These are phyloP conservation scores for Polyommatus iphigenia DNA, from an alignment of 2,888 invertebrate genomes.

Conservation along the genomic window DNA sequence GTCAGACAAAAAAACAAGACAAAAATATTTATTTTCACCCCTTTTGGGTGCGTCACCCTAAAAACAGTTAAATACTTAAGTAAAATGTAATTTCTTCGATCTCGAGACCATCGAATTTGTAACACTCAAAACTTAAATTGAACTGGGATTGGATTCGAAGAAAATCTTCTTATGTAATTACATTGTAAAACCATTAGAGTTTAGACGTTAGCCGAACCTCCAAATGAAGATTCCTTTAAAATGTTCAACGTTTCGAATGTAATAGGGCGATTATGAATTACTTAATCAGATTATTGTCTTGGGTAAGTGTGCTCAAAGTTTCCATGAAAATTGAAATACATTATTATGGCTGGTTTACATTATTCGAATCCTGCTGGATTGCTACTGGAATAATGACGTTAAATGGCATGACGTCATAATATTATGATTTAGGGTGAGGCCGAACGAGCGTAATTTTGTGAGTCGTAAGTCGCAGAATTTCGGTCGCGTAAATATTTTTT, in stretches of 20 bases:
- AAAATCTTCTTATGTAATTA: constrained; percentile 61
- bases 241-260: constrained; percentile 45
- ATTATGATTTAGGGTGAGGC: no score
- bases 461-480: no score
- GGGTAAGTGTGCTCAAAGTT: background rate
- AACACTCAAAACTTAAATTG: constrained; percentile 63
- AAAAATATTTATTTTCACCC: no score
- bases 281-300: background rate
- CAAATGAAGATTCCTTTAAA: constrained; percentile 45
- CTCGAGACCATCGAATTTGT: background rate
- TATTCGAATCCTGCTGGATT: no score
- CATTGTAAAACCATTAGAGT: constrained; percentile 76
- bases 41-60: no score
- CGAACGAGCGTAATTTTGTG: no score
- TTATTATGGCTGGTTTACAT: no score
- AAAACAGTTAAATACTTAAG: background rate
- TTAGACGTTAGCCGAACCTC: constrained; percentile 50
- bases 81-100: background rate
- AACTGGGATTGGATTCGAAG: constrained; percentile 54
- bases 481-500: no score
- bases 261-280: background rate
- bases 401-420: no score
- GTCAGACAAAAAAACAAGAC: no score
- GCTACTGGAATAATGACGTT: no score
- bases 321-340: background rate